phyloP scores from a whole-genome alignment of 2,113 vertebrate species.

The Hippotragus niger region DNA sequence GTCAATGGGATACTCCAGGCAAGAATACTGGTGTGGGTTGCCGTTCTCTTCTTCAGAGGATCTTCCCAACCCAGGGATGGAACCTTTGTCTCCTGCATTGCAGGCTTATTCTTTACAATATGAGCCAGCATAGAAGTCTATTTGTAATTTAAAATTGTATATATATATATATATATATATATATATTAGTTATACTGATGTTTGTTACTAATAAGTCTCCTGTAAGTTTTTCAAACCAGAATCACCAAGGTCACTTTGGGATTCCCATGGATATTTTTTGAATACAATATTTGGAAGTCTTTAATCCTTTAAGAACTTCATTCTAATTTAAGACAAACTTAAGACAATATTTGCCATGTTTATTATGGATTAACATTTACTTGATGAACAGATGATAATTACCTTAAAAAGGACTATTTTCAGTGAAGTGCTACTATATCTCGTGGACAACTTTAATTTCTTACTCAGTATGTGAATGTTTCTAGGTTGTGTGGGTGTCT shows the following conservation, averaged over 20 bases:
- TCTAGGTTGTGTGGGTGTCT: neutral
- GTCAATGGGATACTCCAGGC: neutral
- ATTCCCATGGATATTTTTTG: neutral
- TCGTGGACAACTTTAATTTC: neutral
- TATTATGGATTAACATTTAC: neutral
- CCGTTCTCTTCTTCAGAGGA: neutral
- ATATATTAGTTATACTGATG: neutral
- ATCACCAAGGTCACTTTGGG: neutral
- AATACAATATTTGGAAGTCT: neutral
- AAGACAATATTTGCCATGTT: neutral
- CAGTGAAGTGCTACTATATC: neutral
- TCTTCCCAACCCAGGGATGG: neutral
- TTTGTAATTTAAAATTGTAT: neutral
- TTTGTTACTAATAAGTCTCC: neutral
- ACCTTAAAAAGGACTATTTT: neutral
- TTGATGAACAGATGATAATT: neutral
- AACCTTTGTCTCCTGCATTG: neutral
- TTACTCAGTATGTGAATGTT: neutral
- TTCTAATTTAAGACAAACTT: neutral
- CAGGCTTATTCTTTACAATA: neutral
- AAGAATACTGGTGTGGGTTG: neutral
- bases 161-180: too few species aligned
- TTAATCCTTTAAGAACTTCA: neutral
- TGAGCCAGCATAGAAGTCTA: neutral
- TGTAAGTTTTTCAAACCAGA: neutral